Conservation (phyloP, 2,113 vertebrate genomes). For the Psophia crepitans region DNA sequence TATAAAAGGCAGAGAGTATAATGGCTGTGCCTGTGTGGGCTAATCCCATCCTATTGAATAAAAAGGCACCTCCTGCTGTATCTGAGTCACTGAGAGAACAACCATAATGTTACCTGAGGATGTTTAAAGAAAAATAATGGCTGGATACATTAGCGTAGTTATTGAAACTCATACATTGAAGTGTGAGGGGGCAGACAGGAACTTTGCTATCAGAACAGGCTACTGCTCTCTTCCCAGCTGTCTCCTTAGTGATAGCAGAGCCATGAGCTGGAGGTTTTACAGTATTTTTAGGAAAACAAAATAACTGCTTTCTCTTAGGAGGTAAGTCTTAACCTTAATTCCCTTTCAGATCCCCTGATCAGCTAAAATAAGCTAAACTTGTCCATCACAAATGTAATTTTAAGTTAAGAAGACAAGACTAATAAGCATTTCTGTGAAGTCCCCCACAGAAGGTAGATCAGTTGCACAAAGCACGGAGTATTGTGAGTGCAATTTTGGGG, state of each 20-base stretch:
- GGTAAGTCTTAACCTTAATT: not conserved
- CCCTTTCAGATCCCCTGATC: not conserved
- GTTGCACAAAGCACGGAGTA: not conserved
- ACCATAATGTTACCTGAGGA: not conserved
- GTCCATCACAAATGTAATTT: not conserved
- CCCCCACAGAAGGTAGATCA: rapidly evolving
- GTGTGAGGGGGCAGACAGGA: not conserved
- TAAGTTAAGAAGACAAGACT: not conserved
- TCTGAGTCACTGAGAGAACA: not conserved
- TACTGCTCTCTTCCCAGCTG: not conserved
- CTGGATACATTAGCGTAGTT: not conserved
- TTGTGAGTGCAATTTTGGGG: not conserved
- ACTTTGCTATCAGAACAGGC: not conserved
- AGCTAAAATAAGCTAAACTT: not conserved
- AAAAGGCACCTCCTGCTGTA: not conserved
- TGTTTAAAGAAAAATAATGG: not conserved
- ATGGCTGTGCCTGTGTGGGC: not conserved
- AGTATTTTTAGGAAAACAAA: not conserved
- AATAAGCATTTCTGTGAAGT: not conserved
- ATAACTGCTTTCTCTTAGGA: not conserved
- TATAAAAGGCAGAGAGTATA: not conserved
- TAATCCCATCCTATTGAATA: not conserved
- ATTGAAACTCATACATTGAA: not conserved
- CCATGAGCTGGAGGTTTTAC: not conserved
- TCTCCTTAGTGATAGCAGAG: not conserved